Conservation (phyloP, 2,797 vertebrate genomes). For the Centroberyx gerrardi region DNA sequence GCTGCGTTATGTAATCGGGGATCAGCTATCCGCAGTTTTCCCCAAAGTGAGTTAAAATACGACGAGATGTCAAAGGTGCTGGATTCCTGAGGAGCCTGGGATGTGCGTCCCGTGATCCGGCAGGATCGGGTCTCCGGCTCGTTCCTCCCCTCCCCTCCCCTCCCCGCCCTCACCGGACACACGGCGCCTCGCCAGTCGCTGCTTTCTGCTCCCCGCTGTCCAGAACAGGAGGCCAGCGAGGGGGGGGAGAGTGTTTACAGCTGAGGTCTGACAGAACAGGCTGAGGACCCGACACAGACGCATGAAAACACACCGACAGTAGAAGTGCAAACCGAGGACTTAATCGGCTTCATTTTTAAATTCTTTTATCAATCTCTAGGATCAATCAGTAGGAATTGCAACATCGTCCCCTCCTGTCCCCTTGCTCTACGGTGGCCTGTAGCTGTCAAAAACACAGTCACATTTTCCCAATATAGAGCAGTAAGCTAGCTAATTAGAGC, state of each 20-base stretch:
- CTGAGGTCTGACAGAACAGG: not conserved
- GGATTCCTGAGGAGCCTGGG: constrained; percentile 59
- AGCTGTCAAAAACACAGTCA: constrained; percentile 6
- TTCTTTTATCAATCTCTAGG: too few species aligned
- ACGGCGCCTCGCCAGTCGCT: constrained; percentile 2
- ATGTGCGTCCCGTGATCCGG: constrained; percentile 58
- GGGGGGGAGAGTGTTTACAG: not conserved
- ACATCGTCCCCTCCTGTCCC: not conserved
- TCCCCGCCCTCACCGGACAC: constrained; percentile 27
- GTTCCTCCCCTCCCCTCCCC: constrained; percentile 32
- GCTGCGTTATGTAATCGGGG: constrained; percentile 55
- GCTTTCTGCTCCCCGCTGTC: constrained; percentile 9
- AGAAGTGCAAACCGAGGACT: constrained; percentile 9
- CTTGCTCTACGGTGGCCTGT: not conserved
- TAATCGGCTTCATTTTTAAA: not conserved
- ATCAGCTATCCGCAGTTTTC: constrained; percentile 51
- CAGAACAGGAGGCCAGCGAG: constrained; percentile 39
- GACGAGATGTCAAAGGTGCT: constrained; percentile 54
- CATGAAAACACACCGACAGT: constrained; percentile 5
- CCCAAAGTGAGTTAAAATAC: constrained; percentile 68
- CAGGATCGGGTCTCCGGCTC: constrained; percentile 59
- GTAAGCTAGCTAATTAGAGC: too few species aligned
- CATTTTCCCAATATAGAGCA: not conserved
- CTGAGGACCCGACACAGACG: constrained; percentile 26
- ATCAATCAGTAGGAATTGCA: too few species aligned